Conservation (phyloP, 1,140 invertebrate genomes). For the Trachelipus rathkii region DNA sequence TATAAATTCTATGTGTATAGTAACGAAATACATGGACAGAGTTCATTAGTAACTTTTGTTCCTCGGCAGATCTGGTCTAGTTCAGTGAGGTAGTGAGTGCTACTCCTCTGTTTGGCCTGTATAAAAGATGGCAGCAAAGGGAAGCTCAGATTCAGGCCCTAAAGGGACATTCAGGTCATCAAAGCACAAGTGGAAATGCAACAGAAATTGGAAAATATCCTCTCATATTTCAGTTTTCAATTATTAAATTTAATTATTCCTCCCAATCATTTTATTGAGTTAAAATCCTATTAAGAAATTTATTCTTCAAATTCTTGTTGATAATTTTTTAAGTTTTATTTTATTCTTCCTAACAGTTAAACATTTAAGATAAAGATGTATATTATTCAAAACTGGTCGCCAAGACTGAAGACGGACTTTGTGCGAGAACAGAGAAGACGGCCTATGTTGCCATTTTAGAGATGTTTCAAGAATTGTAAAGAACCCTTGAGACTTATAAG, state of each 20-base stretch:
- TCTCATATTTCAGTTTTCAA: neutral
- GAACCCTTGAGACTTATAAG: conserved; percentile 82
- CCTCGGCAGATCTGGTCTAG: conserved; percentile 88
- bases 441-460: conserved; percentile 75
- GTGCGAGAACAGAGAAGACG: conserved; percentile 85
- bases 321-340: neutral
- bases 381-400: conserved; percentile 87
- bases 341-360: neutral
- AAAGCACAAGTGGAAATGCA: conserved; percentile 25
- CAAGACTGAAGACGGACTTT: conserved; percentile 74
- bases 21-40: conserved; percentile 57
- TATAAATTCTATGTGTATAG: neutral
- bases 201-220: too few relatives aligned
- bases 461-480: conserved; percentile 73
- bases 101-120: conserved; percentile 87
- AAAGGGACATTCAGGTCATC: conserved; percentile 28
- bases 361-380: conserved; percentile 65
- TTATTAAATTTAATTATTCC: neutral
- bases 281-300: too few relatives aligned
- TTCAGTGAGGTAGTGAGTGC: conserved; percentile 97
- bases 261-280: too few relatives aligned
- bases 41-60: conserved; percentile 94
- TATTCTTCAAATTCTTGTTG: neutral
- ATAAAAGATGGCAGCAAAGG: conserved; percentile 93
- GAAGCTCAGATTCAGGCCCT: conserved; percentile 53